phyloP scores from a whole-genome alignment of 2,113 vertebrate genomes.

The Saguinus midas region DNA sequence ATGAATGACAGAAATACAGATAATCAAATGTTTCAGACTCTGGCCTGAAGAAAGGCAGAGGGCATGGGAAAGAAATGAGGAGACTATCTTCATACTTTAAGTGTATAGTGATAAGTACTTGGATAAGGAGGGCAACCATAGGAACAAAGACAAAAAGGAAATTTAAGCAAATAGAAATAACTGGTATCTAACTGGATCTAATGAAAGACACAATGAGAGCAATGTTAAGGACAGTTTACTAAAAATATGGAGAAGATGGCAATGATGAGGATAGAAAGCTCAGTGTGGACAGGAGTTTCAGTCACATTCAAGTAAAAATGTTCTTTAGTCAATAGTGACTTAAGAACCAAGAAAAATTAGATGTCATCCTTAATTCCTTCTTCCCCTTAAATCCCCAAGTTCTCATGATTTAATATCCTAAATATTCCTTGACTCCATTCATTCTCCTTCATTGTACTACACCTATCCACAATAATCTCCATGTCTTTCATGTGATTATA shows the following conservation, averaged over 20 bases:
- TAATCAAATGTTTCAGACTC: constrained; percentile 6
- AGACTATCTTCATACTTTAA: not conserved
- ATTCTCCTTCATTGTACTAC: not conserved
- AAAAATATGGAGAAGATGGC: not conserved
- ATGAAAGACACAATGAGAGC: not conserved
- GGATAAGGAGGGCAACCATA: not conserved
- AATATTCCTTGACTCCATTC: not conserved
- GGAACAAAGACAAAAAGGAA: not conserved
- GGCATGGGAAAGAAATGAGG: not conserved
- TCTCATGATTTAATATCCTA: not conserved
- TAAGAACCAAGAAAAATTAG: not conserved
- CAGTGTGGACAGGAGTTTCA: not conserved
- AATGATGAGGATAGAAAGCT: not conserved
- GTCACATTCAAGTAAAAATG: not conserved
- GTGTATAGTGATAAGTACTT: not conserved
- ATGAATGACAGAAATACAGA: not conserved
- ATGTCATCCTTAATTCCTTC: not conserved
- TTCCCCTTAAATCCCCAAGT: not conserved
- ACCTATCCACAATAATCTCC: not conserved
- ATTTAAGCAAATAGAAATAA: not conserved
- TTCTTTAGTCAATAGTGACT: not conserved
- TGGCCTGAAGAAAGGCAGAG: not conserved
- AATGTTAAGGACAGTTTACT: not conserved
- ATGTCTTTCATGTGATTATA: not conserved
- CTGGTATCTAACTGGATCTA: not conserved